phyloP scores from a whole-genome alignment of 2,797 vertebrate genomes.

The Erethizon dorsatum region DNA sequence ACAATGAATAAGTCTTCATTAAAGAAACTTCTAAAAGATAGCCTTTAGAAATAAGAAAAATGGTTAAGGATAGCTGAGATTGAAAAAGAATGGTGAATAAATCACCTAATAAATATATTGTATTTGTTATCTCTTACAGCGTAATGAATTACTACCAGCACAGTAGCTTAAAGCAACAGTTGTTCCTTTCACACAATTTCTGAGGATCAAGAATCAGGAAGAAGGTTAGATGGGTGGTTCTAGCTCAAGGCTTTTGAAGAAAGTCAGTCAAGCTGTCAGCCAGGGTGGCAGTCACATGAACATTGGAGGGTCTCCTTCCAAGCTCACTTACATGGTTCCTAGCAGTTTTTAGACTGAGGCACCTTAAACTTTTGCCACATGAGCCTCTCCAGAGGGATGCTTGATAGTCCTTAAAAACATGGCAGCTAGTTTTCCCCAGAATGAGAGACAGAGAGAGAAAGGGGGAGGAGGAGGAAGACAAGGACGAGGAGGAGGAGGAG shows the following conservation, averaged over 20 bases:
- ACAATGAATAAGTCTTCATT: background rate
- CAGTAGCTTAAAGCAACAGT: background rate
- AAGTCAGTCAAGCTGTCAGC: background rate
- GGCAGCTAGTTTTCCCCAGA: background rate
- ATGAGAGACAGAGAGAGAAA: too few relatives aligned
- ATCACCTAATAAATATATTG: background rate
- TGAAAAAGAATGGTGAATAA: background rate
- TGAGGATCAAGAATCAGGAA: background rate
- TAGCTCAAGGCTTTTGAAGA: background rate
- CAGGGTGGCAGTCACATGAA: background rate
- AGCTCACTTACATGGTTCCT: background rate
- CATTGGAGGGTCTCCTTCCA: background rate
- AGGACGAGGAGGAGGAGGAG: too few relatives aligned
- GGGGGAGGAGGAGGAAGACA: too few relatives aligned
- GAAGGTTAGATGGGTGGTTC: background rate
- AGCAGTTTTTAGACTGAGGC: background rate
- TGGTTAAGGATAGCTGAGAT: background rate
- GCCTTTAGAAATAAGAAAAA: conserved; percentile 21
- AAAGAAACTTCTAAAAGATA: background rate
- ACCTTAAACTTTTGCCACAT: background rate
- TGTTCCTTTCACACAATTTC: background rate
- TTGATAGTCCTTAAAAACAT: background rate
- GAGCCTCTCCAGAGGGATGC: background rate
- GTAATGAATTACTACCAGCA: background rate
- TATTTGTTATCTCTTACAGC: background rate